Conservation (phyloP, 2,113 vertebrate genomes). For the Phycodurus eques region DNA sequence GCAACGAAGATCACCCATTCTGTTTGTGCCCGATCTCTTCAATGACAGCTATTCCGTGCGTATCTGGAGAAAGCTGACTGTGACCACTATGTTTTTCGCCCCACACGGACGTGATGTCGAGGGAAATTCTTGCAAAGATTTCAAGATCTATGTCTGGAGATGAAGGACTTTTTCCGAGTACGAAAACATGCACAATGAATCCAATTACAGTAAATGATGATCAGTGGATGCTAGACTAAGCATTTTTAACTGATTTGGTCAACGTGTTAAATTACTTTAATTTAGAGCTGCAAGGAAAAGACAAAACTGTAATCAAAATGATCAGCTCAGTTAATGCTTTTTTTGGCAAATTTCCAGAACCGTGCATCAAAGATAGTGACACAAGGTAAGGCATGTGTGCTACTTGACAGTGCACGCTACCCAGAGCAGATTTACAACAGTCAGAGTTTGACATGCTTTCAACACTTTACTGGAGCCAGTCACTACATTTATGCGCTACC, state of each 20-base stretch:
- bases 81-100: conserved; percentile 4
- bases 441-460: conserved; percentile 21
- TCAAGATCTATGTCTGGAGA: conserved; percentile 23
- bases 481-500: conserved; percentile 11
- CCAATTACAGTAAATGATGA: no score
- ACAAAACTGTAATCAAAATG: conserved; percentile 14
- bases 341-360: conserved; percentile 33
- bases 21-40: conserved; percentile 13
- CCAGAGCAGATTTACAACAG: conserved; percentile 1
- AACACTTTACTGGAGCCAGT: conserved; percentile 16
- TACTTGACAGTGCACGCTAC: conserved; percentile 7
- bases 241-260: conserved; percentile 43
- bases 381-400: background rate
- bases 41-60: conserved; percentile 9
- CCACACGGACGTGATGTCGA: conserved; percentile 1
- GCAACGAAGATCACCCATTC: conserved; percentile 15
- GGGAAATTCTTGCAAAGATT: conserved; percentile 31
- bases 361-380: conserved; percentile 4
- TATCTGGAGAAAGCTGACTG: conserved; percentile 22
- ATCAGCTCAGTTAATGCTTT: conserved; percentile 39
- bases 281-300: conserved; percentile 44
- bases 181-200: conserved; percentile 30
- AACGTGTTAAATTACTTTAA: conserved; percentile 47
- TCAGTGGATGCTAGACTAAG: conserved; percentile 29
- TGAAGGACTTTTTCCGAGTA: conserved; percentile 20